phyloP scores from a whole-genome alignment of 35 echinoderm and acorn worm genomes.

The Apostichopus californicus region DNA sequence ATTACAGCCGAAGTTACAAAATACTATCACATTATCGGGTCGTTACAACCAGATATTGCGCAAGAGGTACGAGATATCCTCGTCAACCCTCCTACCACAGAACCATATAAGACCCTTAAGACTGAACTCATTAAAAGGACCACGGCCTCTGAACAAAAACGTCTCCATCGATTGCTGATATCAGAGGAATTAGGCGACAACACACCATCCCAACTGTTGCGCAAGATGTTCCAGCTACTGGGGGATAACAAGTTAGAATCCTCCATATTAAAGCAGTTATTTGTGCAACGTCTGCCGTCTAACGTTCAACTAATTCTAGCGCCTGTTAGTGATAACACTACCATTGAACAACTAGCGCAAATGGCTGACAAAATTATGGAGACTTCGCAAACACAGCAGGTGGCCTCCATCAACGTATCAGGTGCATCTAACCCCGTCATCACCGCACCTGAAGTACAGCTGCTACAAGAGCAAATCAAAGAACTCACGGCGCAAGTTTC shows the following conservation, averaged over 20 bases:
- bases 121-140: not conserved
- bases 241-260: slow-evolving; percentile 14
- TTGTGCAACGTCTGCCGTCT: slow-evolving; percentile 50
- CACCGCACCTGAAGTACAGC: not conserved
- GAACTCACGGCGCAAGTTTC: not conserved
- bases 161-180: not conserved
- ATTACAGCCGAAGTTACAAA: no score
- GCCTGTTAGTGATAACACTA: not conserved
- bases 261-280: slow-evolving; percentile 51
- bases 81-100: not conserved
- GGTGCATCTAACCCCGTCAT: not conserved
- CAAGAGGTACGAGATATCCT: not conserved
- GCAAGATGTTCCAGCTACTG: slow-evolving; percentile 1
- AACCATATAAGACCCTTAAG: not conserved
- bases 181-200: not conserved
- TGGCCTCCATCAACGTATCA: no score
- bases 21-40: no score
- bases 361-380: not conserved
- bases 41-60: not conserved
- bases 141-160: not conserved
- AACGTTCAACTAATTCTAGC: slow-evolving; percentile 65
- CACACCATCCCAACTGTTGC: not conserved
- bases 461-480: not conserved
- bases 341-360: not conserved
- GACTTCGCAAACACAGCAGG: no score